Evolutionary conservation across 2,888 invertebrate genomes (phyloP).

Genomic region (Caenorhabditis sp.): DNA sequence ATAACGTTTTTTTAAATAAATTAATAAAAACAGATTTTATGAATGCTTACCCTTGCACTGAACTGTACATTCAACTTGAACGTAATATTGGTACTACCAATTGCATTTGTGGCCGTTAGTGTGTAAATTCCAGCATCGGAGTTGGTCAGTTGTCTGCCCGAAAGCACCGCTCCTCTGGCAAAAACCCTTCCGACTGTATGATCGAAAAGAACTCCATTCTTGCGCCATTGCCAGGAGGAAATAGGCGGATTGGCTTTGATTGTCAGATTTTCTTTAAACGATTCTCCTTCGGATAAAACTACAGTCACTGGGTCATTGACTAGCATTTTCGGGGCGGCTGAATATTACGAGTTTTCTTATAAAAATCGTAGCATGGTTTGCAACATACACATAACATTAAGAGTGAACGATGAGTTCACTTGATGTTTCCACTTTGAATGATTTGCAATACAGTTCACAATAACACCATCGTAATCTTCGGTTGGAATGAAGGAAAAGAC

Average conservation of each 20-base stretch:
- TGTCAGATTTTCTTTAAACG: slow-evolving; percentile 76
- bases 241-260: slow-evolving; percentile 76
- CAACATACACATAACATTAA: slow-evolving; percentile 74
- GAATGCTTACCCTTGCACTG: slow-evolving; percentile 64
- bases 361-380: background rate
- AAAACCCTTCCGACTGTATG: slow-evolving; percentile 73
- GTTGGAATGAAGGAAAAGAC: slow-evolving; percentile 73
- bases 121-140: slow-evolving; percentile 75
- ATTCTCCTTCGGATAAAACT: slow-evolving; percentile 75
- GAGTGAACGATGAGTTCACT: slow-evolving; percentile 65
- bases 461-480: slow-evolving; percentile 72
- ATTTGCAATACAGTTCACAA: slow-evolving; percentile 74
- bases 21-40: too few relatives aligned
- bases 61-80: slow-evolving; percentile 74
- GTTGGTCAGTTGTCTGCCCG: slow-evolving; percentile 62
- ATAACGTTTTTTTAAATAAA: background rate
- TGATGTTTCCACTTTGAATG: slow-evolving; percentile 73
- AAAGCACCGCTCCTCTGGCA: slow-evolving; percentile 65
- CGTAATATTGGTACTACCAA: slow-evolving; percentile 75
- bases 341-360: slow-evolving; percentile 24
- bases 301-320: slow-evolving; percentile 74
- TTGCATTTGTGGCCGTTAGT: slow-evolving; percentile 72
- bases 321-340: slow-evolving; percentile 74
- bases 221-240: slow-evolving; percentile 71
- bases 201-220: slow-evolving; percentile 74